Base-by-base conservation (phyloP, 2,888 invertebrate genomes). In the Ophion costatus region DNA sequence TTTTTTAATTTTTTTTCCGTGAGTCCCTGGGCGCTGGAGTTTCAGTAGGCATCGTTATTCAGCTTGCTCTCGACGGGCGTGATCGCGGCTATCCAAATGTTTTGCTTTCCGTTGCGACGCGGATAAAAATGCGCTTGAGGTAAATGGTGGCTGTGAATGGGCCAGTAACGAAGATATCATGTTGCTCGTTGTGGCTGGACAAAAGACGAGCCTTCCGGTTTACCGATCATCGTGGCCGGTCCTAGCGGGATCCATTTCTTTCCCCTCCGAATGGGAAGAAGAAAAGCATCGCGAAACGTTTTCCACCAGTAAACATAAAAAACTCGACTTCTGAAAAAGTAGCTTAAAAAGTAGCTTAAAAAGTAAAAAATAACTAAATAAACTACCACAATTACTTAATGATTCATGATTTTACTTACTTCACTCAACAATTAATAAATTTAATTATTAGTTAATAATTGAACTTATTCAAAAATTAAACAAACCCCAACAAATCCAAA, bases 41-140 rank as follows among this genome's bases (percentile, higher is more conserved):
- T 70, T 84, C 70, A 71, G 84, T 75, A 67, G 75, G 59, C 75
- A 24, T 66, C 79, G 82, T 84, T 82, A 84, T 82, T 84, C 82
- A 82, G 69, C 75, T 71, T 75, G 64, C 56, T 51, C 75, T 64
- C 70, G 29, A 56, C 59, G 75, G 64, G 66, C 59, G 79, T 84
- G 81, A 84, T 81, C 84, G 33, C 56, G 61, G 67, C 67, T 59
- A 42, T 67, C 51, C 64, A 74, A 29, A 29, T 70, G 84, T 63
- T 78, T 71, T 71, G 22, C 63, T 64, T 71, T 79, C 51, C 75
- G 59, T 75, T 9, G 73, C 66, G 20, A 59, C 29, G 42, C 33
- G 71, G 61, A 84, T 81, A 63, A 29, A 78, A 63, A 61, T 75
- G 51, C 20, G 45, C 20, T 20, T 59, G 51, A 14, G 38, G 38